Evolutionary conservation across 2,797 vertebrate species (phyloP).

Genomic region (Poeciliopsis paucimaculata): DNA sequence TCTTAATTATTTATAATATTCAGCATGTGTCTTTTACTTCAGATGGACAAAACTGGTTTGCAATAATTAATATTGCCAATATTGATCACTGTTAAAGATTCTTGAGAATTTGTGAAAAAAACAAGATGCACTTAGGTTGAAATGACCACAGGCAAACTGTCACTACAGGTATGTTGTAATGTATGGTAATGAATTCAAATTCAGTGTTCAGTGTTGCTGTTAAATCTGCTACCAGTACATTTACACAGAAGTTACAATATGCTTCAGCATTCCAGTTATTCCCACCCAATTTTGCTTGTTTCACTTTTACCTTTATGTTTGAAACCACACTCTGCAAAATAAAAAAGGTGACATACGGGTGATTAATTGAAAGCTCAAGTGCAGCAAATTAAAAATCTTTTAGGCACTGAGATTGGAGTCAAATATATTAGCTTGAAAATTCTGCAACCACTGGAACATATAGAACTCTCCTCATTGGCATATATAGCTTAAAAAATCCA

Average conservation of each 20-base stretch:
- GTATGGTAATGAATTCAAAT: background rate
- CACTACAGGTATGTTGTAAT: background rate
- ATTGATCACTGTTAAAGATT: background rate
- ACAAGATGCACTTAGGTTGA: background rate
- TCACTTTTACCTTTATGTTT: slow-evolving; percentile 7
- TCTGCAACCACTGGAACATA: background rate
- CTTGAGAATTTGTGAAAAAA: background rate
- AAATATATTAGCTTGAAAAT: background rate
- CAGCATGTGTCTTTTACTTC: background rate
- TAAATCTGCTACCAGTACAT: background rate
- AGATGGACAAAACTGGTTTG: background rate
- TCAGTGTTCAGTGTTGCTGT: background rate
- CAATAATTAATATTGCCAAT: background rate
- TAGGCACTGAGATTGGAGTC: slow-evolving; percentile 19
- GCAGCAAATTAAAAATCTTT: slow-evolving; percentile 34
- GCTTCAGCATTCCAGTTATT: background rate
- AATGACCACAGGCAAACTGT: background rate
- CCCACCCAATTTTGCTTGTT: background rate
- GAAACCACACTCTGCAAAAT: slow-evolving; percentile 7
- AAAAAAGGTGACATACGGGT: background rate
- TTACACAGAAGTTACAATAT: background rate
- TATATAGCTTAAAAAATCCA: background rate
- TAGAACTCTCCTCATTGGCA: background rate
- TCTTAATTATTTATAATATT: background rate
- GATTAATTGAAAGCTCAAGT: slow-evolving; percentile 35